Evolutionary conservation across 2,888 invertebrate species (phyloP).

Genomic region (Cordilura impudica): DNA sequence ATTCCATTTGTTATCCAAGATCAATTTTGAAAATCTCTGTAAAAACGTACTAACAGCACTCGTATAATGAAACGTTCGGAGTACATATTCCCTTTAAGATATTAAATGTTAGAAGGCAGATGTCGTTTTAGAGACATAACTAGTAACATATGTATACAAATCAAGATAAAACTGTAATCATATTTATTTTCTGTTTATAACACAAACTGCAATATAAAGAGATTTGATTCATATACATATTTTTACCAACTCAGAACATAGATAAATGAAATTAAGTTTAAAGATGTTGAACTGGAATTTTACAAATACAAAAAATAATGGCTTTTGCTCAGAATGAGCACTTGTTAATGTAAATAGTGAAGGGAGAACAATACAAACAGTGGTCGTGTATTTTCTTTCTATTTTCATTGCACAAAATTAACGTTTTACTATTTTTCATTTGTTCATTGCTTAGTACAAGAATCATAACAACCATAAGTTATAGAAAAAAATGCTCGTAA

Average conservation of each 20-base stretch:
- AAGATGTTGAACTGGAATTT: not conserved
- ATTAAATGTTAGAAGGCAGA: too few species aligned
- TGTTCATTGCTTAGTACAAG: not conserved
- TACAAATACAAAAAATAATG: not conserved
- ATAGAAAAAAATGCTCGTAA: slow-evolving; percentile 2
- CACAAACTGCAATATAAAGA: slow-evolving; percentile 14
- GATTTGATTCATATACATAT: slow-evolving; percentile 27
- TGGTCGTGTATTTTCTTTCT: not conserved
- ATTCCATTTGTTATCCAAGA: too few species aligned
- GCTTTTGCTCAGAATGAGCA: not conserved
- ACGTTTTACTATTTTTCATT: slow-evolving; percentile 45
- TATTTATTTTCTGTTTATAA: not conserved
- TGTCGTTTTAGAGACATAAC: too few species aligned
- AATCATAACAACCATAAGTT: slow-evolving; percentile 26
- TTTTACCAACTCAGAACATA: slow-evolving; percentile 7
- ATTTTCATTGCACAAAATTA: slow-evolving; percentile 25
- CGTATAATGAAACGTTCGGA: too few species aligned
- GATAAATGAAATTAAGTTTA: slow-evolving; percentile 8
- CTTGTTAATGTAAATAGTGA: not conserved
- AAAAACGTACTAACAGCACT: too few species aligned
- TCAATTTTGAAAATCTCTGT: too few species aligned
- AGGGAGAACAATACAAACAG: not conserved
- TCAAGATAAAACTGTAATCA: slow-evolving; percentile 34
- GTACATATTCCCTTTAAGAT: too few species aligned
- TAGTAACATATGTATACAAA: too few species aligned